These are phyloP conservation scores for Entomobrya multifasciata DNA, from an alignment of 2,888 invertebrate genomes.

Conservation along the genomic window DNA sequence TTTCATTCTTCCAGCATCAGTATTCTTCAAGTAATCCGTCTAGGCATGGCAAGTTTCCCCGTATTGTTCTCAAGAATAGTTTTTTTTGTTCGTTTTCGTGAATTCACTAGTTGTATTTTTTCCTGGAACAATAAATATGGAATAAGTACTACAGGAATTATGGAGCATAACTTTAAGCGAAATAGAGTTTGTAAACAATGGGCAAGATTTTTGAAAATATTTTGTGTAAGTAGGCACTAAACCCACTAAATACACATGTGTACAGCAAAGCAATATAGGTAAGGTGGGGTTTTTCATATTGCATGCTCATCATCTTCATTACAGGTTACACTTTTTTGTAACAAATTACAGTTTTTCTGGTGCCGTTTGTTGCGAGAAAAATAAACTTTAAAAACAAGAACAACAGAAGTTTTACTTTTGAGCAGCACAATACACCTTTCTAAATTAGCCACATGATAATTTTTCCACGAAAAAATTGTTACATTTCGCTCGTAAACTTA, in stretches of 20 bases:
- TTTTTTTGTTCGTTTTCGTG: neutral
- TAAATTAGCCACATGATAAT: neutral
- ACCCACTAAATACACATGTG: neutral
- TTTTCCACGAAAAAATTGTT: neutral
- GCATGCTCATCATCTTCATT: conserved; percentile 30
- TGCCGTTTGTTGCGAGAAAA: neutral
- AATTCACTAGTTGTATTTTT: conserved; percentile 18
- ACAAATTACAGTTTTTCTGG: conserved; percentile 19
- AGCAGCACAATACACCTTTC: neutral
- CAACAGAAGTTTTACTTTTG: neutral
- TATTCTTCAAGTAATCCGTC: neutral
- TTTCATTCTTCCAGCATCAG: neutral
- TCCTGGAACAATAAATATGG: conserved; percentile 22
- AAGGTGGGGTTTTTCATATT: neutral
- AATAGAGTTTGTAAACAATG: conserved; percentile 24
- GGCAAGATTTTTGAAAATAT: neutral
- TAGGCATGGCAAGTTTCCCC: neutral
- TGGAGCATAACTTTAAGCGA: conserved; percentile 18
- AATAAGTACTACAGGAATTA: conserved; percentile 6
- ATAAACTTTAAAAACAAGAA: conserved; percentile 5
- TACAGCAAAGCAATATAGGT: neutral
- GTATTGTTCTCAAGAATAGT: neutral
- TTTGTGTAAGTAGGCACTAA: neutral
- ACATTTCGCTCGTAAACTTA: neutral
- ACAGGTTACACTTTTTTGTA: neutral